Base-by-base conservation (phyloP, 2,888 invertebrate genomes). In the Resseliella maxima region DNA sequence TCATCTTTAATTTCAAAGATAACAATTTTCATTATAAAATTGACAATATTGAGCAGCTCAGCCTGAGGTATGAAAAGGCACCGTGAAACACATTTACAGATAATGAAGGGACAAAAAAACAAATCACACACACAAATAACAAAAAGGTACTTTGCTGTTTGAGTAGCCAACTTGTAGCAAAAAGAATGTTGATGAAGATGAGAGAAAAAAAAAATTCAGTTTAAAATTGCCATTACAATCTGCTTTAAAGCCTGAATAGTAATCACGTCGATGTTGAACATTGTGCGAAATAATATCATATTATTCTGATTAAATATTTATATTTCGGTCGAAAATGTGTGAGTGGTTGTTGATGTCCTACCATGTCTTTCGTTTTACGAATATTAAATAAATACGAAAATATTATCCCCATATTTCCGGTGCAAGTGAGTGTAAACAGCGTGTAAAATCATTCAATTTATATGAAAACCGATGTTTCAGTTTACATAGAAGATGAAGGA, bases 241-340 rank as follows among this genome's bases (percentile, higher is more conserved):
- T 12, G 6, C 15, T 31, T 12, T n/a, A 31, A 31, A 72, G 35
- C 31, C 31, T 72, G 35, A 18, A 31, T 24, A 15, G 72, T 31
- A 31, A 72, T 31, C 31, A 72, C 31, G 35, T 35, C 72, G 72
- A 59, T 59, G 59, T 12, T n/a, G 24, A 59, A 59, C 5, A 59
- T 72, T 10, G 6, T 31, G 72, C 31, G 31, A 15, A 72, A 72
- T 72, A 72, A 72, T 72, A 72, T 24, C n/a, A n/a, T 59, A 59
- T 59, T 59, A 59, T 59, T 59, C 24, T 24, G 24, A 59, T 72
- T 72, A 72, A 31, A 31, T 72, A 72, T 72, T 72, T 72, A 72
- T 35, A 12, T 31, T 31, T 72, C 31, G 72, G 72, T 72, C 15
- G 27, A 31, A 8, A 2, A 6, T 0, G 15, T 31, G 31, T 72